These are phyloP conservation scores for Darevskia nairensis DNA, from an alignment of 2,797 vertebrate genomes.

Conservation along the genomic window DNA sequence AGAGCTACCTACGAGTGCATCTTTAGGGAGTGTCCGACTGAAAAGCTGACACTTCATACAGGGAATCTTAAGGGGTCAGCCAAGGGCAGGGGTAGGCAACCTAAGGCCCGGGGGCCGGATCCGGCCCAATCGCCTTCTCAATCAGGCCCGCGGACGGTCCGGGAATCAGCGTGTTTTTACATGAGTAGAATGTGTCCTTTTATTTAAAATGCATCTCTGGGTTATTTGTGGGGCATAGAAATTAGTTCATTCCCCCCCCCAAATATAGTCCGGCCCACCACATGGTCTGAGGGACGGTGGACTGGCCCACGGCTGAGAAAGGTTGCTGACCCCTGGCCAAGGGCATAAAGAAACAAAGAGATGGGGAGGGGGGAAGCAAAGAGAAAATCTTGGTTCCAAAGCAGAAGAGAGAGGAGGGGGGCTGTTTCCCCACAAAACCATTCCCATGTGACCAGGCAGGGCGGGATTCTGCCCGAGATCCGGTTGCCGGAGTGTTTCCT, in stretches of 20 bases:
- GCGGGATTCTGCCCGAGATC: neutral
- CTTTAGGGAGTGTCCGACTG: neutral
- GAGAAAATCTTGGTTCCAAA: neutral
- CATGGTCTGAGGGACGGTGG: no score
- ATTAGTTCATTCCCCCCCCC: no score
- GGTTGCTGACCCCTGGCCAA: neutral
- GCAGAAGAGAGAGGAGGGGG: neutral
- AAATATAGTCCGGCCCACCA: no score
- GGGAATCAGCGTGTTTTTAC: no score
- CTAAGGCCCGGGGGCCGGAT: no score
- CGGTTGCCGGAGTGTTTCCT: neutral
- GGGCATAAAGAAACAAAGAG: neutral
- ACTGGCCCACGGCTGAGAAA: no score
- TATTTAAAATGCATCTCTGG: no score
- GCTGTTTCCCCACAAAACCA: neutral
- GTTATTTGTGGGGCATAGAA: no score
- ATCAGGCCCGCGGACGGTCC: no score
- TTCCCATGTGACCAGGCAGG: neutral
- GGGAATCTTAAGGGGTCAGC: neutral
- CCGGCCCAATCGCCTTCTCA: no score
- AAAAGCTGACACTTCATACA: neutral
- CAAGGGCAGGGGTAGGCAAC: no score
- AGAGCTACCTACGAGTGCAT: neutral
- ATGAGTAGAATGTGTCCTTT: no score
- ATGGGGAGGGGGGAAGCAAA: rapidly evolving